These are phyloP conservation scores for Acrocyrtus sp. DNA, from an alignment of 2,888 invertebrate species.

Conservation along the genomic window DNA sequence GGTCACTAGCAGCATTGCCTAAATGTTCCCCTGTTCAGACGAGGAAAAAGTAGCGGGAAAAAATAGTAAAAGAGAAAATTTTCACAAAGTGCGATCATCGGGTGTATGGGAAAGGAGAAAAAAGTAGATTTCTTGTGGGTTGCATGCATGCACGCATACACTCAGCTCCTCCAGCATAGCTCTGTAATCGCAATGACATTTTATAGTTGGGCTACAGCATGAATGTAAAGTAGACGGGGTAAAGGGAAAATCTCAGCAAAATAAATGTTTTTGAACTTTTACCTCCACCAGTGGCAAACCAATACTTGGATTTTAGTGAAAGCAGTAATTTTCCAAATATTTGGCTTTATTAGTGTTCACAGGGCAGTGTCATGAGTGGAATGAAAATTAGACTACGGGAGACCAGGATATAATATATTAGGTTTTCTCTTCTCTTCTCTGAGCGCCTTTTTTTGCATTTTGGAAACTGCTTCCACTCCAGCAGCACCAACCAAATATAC, in stretches of 20 bases:
- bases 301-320: neutral
- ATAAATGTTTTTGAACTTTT: neutral
- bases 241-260: constrained; percentile 15
- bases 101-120: neutral
- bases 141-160: neutral
- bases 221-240: too few relatives aligned
- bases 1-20: too few relatives aligned
- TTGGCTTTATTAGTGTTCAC: constrained; percentile 10
- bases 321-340: constrained; percentile 24
- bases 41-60: too few relatives aligned
- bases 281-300: neutral
- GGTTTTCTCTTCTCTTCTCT: neutral
- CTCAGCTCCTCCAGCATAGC: neutral
- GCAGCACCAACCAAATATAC: too few relatives aligned
- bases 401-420: constrained; percentile 3
- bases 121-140: neutral
- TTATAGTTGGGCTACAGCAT: too few relatives aligned
- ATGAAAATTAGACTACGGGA: constrained; percentile 39
- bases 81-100: neutral
- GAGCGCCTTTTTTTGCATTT: neutral
- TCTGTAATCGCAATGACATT: too few relatives aligned
- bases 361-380: constrained; percentile 10
- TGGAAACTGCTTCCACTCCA: neutral
- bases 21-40: too few relatives aligned
- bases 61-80: too few relatives aligned